These are phyloP conservation scores for Microtus oregoni DNA, from an alignment of 2,113 vertebrate genomes.

Conservation along the genomic window DNA sequence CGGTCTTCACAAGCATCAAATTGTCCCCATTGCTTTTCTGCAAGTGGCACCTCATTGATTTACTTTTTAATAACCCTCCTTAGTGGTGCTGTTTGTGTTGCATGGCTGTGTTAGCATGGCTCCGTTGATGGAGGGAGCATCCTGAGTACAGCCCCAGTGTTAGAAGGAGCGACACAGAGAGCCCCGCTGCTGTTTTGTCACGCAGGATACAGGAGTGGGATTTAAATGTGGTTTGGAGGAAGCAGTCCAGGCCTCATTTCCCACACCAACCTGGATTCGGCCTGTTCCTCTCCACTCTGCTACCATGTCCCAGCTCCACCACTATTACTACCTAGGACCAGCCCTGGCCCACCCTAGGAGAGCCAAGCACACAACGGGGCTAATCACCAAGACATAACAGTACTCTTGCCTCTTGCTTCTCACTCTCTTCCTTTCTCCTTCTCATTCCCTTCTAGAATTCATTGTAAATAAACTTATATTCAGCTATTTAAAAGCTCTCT, in stretches of 20 bases:
- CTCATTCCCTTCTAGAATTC: not conserved
- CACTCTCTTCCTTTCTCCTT: not conserved
- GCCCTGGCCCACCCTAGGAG: not conserved
- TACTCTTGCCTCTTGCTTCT: not conserved
- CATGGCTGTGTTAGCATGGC: not conserved
- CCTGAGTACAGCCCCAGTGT: not conserved
- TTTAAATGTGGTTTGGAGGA: not conserved
- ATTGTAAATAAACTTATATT: not conserved
- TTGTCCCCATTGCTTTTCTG: not conserved
- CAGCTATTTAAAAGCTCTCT: not conserved
- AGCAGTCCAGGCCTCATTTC: no score
- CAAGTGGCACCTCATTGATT: not conserved
- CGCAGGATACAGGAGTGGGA: not conserved
- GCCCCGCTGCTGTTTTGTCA: fast-evolving
- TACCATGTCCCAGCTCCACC: fast-evolving
- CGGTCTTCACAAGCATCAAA: slow-evolving; percentile 20
- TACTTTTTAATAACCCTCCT: not conserved
- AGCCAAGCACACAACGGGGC: not conserved
- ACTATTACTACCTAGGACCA: not conserved
- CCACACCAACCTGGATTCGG: not conserved
- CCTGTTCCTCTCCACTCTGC: not conserved
- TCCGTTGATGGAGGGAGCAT: not conserved
- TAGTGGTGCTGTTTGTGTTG: not conserved
- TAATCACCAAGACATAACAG: not conserved
- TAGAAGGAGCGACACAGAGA: not conserved